Conservation (phyloP, 2,888 invertebrate species). For the Melieria omissa region DNA sequence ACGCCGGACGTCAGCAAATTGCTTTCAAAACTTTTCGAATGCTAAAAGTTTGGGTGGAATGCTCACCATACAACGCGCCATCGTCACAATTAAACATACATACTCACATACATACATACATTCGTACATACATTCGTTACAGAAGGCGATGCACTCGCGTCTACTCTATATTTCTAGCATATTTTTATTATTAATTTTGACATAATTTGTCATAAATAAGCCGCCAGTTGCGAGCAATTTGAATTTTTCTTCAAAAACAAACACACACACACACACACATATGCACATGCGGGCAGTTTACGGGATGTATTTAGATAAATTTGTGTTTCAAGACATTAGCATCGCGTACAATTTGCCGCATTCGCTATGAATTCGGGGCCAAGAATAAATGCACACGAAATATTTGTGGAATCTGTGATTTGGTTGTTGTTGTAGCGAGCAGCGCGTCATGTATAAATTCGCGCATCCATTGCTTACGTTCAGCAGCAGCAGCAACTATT, state of each 20-base stretch:
- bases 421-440: not conserved
- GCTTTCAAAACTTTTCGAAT: no score
- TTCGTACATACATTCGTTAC: no score
- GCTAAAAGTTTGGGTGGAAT: no score
- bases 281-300: not conserved
- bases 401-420: conserved; percentile 42
- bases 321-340: not conserved
- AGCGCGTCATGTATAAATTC: no score
- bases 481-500: not conserved
- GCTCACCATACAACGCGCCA: no score
- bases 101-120: no score
- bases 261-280: conserved; percentile 6
- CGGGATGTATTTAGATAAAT: not conserved
- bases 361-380: conserved; percentile 29
- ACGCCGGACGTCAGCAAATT: no score
- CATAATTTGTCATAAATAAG: conserved; percentile 21
- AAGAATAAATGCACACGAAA: conserved; percentile 46
- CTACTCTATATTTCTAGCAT: no score
- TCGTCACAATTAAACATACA: no score
- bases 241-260: not conserved
- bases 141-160: no score
- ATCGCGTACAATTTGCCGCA: not conserved
- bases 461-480: conserved; percentile 1
- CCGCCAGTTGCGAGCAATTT: conserved; percentile 8
- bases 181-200: not conserved